Percentiles rank a stretch among this genome's conserved stretches.
These are phyloP conservation scores for Lagopus muta DNA, from an alignment of 2,113 vertebrate genomes.

Conservation along the genomic window DNA sequence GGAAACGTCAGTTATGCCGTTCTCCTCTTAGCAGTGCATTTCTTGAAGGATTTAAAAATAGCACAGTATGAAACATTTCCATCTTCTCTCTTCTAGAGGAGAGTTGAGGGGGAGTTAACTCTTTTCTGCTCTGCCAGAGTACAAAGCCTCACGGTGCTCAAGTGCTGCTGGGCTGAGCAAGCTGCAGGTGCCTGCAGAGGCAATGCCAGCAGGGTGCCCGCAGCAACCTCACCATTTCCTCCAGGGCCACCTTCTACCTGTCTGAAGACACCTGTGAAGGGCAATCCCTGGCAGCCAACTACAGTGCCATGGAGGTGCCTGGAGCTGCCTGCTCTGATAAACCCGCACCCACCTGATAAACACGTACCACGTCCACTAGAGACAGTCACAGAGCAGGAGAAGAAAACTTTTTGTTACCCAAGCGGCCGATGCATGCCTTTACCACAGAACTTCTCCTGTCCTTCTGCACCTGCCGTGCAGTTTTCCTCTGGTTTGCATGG, in stretches of 20 bases:
- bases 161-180: not conserved
- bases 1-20: slow-evolving; percentile 59
- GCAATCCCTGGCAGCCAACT: not conserved
- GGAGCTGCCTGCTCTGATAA: not conserved
- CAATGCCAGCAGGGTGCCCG: fast-evolving
- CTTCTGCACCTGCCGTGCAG: not conserved
- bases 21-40: slow-evolving; percentile 52
- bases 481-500: not conserved
- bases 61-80: slow-evolving; percentile 53
- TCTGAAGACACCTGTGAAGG: not conserved
- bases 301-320: fast-evolving
- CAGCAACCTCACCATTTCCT: not conserved
- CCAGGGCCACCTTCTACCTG: not conserved
- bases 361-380: not conserved
- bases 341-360: not conserved
- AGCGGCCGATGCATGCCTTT: not conserved
- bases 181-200: not conserved
- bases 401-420: not conserved
- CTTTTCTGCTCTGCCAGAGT: slow-evolving; percentile 35
- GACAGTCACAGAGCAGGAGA: not conserved
- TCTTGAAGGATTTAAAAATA: slow-evolving; percentile 68
- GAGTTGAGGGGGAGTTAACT: slow-evolving; percentile 52
- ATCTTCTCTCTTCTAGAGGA: slow-evolving; percentile 40
- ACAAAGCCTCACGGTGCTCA: not conserved
- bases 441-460: not conserved